These are phyloP conservation scores for Amblyopsis hoosieri DNA, from an alignment of 2,797 vertebrate genomes.

Conservation along the genomic window DNA sequence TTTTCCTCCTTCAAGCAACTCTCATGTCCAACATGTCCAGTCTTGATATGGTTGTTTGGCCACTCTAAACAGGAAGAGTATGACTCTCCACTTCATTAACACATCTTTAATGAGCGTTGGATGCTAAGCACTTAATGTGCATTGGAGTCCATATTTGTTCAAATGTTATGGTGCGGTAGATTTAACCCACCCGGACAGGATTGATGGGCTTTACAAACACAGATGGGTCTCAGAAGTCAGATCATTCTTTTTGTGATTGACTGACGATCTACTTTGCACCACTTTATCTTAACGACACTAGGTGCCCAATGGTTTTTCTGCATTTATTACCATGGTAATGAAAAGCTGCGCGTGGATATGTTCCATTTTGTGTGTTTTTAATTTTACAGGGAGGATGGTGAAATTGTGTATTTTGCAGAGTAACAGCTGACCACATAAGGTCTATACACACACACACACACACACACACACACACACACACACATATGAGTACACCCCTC, in stretches of 20 bases:
- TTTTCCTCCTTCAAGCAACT: background rate
- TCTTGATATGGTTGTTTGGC: background rate
- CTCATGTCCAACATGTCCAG: background rate
- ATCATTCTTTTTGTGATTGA: no score
- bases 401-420: background rate
- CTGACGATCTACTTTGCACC: no score
- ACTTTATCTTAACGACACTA: no score
- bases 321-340: background rate
- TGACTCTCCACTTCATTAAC: slow-evolving; percentile 3
- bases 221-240: no score
- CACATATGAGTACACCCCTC: no score
- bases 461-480: no score
- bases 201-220: background rate
- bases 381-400: background rate
- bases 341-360: background rate
- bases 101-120: background rate
- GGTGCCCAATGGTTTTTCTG: background rate
- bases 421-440: slow-evolving; percentile 27
- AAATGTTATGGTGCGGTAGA: no score
- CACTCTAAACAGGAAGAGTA: background rate
- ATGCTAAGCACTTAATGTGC: background rate
- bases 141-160: background rate
- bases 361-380: slow-evolving; percentile 2
- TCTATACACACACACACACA: slow-evolving; percentile 4
- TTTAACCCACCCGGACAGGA: background rate